phyloP scores from a whole-genome alignment of 2,113 vertebrate species.

The Formicarius rufipectus region DNA sequence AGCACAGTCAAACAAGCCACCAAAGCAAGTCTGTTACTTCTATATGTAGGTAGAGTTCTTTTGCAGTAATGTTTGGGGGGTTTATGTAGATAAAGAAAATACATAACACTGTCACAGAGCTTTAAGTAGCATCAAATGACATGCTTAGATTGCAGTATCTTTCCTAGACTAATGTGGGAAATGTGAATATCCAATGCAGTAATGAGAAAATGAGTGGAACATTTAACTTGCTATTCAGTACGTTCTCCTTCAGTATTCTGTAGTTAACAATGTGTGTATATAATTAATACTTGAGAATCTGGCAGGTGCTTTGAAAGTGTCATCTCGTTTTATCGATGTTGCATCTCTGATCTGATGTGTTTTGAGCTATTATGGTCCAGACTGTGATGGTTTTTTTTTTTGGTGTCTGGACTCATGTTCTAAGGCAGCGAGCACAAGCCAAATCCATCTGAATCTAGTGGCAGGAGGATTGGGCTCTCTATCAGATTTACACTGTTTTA shows the following conservation, averaged over 20 bases:
- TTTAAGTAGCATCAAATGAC: slow-evolving; percentile 61
- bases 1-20: slow-evolving; percentile 48
- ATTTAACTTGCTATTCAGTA: not conserved
- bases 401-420: slow-evolving; percentile 12
- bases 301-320: not conserved
- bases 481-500: not conserved
- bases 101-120: slow-evolving; percentile 38
- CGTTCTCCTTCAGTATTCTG: slow-evolving; percentile 28
- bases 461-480: not conserved
- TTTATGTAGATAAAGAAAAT: slow-evolving; percentile 50
- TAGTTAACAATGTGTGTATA: slow-evolving; percentile 19
- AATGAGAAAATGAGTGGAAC: not conserved
- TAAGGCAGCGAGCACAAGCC: slow-evolving; percentile 7
- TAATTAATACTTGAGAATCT: slow-evolving; percentile 23
- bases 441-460: not conserved
- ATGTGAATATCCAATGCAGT: slow-evolving; percentile 6
- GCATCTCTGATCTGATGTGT: not conserved
- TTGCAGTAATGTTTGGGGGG: not conserved
- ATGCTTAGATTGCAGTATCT: slow-evolving; percentile 23
- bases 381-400: not conserved
- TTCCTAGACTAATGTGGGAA: not conserved
- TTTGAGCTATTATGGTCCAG: not conserved
- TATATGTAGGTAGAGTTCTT: slow-evolving; percentile 28
- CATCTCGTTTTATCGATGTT: slow-evolving; percentile 17
- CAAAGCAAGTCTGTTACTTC: slow-evolving; percentile 60